Evolutionary conservation across 2,888 invertebrate genomes (phyloP).

Genomic region (Rhabditophanes sp.): DNA sequence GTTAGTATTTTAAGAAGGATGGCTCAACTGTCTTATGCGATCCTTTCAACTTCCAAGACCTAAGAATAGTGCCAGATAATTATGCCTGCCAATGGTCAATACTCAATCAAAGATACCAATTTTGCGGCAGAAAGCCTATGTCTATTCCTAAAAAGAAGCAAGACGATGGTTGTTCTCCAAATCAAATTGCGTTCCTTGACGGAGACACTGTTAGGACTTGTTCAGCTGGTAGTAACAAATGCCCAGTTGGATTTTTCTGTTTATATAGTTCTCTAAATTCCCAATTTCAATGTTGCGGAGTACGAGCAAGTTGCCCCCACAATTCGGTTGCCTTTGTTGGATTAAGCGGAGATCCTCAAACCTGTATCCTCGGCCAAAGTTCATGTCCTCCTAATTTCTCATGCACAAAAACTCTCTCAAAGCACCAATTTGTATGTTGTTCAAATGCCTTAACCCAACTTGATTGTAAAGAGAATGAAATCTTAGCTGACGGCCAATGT

Average conservation of each 20-base stretch:
- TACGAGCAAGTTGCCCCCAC: conserved; percentile 40
- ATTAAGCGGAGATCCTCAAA: conserved; percentile 20
- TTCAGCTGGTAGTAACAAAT: not conserved
- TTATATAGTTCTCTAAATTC: conserved; percentile 34
- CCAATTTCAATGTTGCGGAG: conserved; percentile 41
- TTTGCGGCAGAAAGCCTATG: conserved; percentile 40
- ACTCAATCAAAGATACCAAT: conserved; percentile 37
- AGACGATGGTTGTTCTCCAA: conserved; percentile 24
- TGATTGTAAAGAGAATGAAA: conserved; percentile 16
- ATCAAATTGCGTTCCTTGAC: conserved; percentile 25
- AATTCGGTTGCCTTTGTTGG: conserved; percentile 26
- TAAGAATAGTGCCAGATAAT: no score
- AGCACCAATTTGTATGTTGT: conserved; percentile 19
- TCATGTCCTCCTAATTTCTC: conserved; percentile 22
- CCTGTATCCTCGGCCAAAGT: conserved; percentile 14
- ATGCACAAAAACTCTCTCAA: conserved; percentile 14
- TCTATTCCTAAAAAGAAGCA: conserved; percentile 30
- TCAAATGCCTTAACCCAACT: no score
- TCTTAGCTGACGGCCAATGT: conserved; percentile 8
- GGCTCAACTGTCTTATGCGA: conserved; percentile 39
- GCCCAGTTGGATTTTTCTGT: conserved; percentile 42
- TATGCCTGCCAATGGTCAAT: conserved; percentile 41
- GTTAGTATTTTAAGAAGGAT: conserved; percentile 43
- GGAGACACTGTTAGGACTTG: no score
- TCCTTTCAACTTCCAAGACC: conserved; percentile 31